Conservation (phyloP, 2,888 invertebrate species). For the Tinea trinotella region DNA sequence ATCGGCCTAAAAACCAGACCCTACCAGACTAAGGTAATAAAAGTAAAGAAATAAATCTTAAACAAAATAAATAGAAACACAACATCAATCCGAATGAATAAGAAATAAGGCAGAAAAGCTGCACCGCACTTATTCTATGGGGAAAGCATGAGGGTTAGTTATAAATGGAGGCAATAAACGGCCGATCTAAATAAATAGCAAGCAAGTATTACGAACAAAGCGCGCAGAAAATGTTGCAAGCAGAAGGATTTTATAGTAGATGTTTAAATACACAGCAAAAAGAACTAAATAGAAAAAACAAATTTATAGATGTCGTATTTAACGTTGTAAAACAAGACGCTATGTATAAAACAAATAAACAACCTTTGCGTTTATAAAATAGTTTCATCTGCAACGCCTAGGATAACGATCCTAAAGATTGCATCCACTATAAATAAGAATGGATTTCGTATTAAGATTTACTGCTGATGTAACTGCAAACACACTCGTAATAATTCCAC, state of each 20-base stretch:
- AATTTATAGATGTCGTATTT: constrained; percentile 12
- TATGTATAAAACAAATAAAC: background rate
- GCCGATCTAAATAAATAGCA: constrained; percentile 33
- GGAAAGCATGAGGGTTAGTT: constrained; percentile 37
- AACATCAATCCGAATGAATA: background rate
- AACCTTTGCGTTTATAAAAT: background rate
- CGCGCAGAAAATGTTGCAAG: constrained; percentile 25
- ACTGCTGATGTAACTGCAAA: constrained; percentile 4
- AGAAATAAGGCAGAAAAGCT: background rate
- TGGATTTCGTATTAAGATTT: background rate
- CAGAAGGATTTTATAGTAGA: constrained; percentile 3
- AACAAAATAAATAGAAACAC: too few relatives aligned
- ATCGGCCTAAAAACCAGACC: too few relatives aligned
- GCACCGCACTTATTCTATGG: constrained; percentile 27
- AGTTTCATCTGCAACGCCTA: constrained; percentile 4
- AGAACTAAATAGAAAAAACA: background rate
- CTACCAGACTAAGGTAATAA: too few relatives aligned
- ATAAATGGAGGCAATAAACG: constrained; percentile 38
- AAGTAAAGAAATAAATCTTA: too few relatives aligned
- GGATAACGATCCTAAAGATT: background rate
- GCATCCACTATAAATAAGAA: background rate
- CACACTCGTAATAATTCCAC: constrained; percentile 8
- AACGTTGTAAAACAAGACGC: constrained; percentile 11
- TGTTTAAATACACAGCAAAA: background rate
- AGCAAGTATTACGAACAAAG: constrained; percentile 27